Evolutionary conservation across 2,797 vertebrate genomes (phyloP).

Genomic region (Nasua narica): DNA sequence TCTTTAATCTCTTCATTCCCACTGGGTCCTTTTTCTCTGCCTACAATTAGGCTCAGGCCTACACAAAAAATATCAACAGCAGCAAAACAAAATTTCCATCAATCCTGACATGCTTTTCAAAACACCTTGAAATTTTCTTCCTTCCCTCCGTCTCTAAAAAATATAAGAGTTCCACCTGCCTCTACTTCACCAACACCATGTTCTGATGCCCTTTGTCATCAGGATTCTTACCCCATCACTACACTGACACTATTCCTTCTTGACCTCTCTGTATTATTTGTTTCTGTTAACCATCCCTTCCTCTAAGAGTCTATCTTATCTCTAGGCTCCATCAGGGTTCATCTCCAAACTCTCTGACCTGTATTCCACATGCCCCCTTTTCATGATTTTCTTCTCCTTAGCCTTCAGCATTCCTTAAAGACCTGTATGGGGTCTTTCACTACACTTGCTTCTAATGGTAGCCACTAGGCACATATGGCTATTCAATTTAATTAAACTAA

Average conservation of each 20-base stretch:
- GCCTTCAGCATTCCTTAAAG: not conserved
- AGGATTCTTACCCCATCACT: not conserved
- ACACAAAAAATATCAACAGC: slow-evolving; percentile 14
- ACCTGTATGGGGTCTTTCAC: not conserved
- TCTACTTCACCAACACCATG: not conserved
- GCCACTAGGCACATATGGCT: not conserved
- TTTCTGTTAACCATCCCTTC: not conserved
- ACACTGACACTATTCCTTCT: not conserved
- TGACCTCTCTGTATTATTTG: not conserved
- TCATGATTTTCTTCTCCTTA: not conserved
- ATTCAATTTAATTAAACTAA: slow-evolving; percentile 31
- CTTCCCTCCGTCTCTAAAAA: not conserved
- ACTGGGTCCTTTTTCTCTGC: not conserved
- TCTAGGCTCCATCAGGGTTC: not conserved
- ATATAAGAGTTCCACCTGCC: not conserved
- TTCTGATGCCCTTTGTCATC: not conserved
- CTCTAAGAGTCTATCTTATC: not conserved
- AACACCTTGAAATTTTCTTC: not conserved
- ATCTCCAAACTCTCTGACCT: not conserved
- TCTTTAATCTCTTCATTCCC: not conserved
- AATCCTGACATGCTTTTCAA: not conserved
- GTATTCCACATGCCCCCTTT: not conserved
- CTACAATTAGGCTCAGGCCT: not conserved
- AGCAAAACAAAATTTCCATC: not conserved
- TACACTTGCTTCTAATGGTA: not conserved